Base-by-base conservation (phyloP, 1,140 invertebrate species). In the Panagrolaimus sp. region DNA sequence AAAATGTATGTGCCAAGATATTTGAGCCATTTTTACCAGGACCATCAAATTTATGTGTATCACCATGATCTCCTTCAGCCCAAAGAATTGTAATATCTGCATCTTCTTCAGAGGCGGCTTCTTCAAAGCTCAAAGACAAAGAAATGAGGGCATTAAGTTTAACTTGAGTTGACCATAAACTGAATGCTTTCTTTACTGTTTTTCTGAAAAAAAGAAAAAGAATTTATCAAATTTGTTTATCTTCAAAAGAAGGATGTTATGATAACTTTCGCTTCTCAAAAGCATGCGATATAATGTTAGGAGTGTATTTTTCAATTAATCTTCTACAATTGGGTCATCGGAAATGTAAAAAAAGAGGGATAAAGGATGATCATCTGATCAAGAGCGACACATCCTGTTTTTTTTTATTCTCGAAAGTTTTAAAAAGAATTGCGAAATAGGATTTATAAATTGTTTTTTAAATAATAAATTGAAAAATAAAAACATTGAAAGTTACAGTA, bases 61-160 rank as follows among this genome's bases (percentile, higher is more conserved):
- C 77, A 28, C 76, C 77, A 44, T 79, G 77, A 38, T 79, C 77
- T 6, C 79, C 77, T 67, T 75, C 73, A 44, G 77, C 77, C 77
- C 77, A 79, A 24, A 73, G 45, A 63, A 79, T 79, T 8, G 64
- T 73, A 67, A 77, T 77, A 65, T 77, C 76, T 10, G 76, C 73
- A 21, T 79, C 67, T 21, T 58, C 74, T 47, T 73, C 77, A n/a
- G 12, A 10, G 17, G 52, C 4, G 14, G 52, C 52, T 58, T 58
- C 52, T 21, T 58, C 52, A 17, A 70, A 74, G 15, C 21, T 67
- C 10, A 74, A 43, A 0, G 43, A 67, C 21, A 76, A 38, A 17
- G 73, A 75, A 32, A 70, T 38, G 44, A 77, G 68, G 24, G 72
- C n/a, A 17, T 44, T 65, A 52, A 78, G 77, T 32, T 44, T 65